Evolutionary conservation across 2,888 invertebrate genomes (phyloP), one percentile per base, ranked within the genome.

Genomic region (Unio pictorum): DNA sequence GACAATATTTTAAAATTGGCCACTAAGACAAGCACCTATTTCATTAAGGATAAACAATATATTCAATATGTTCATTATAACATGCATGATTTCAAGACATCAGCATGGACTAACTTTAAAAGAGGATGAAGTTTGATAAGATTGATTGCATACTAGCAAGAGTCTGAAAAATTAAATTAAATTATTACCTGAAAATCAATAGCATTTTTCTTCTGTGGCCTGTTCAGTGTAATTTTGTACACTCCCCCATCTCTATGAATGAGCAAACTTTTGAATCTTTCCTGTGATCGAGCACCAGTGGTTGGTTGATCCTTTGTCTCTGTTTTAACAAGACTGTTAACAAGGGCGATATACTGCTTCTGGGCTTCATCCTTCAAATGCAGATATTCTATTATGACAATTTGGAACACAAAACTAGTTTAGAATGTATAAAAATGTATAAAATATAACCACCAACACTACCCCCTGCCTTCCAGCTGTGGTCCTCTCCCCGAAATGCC

Each of bases 121-220:
- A 45, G 11, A 45, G 11, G 45, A 45, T 15, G 3, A 3, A 45
- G 15, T 45, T 4, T 11, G 45, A 11, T 3, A 18, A 59, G 59
- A 11, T 4, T 59, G n/a, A 11, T 59, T 26, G 18, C 4, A 59
- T 11, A 64, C 23, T 20, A 54, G 23, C 4, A 7, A 18, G 23
- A 18, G 23, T 28, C 15, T 26, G 20, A 61, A 62, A 62, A 68
- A 0, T 45, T 3, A 56, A 59, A 45, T 55, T 11, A 34, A 60
- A 26, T n/a, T 11, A 45, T 78, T 83, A 92, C 91, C 82, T 90
- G 82, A 6, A 73, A 64, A 64, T 92, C 93, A 0, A 96, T 89
- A 0, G 96, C 95, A 92, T 97, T 97, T 86, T 94, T 95, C 89
- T 93, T 95, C 4, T 89, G 88, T 0, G 96, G 95, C 85, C 95